phyloP scores from a whole-genome alignment of 2,797 vertebrate genomes.

The Adelosebastes latens region DNA sequence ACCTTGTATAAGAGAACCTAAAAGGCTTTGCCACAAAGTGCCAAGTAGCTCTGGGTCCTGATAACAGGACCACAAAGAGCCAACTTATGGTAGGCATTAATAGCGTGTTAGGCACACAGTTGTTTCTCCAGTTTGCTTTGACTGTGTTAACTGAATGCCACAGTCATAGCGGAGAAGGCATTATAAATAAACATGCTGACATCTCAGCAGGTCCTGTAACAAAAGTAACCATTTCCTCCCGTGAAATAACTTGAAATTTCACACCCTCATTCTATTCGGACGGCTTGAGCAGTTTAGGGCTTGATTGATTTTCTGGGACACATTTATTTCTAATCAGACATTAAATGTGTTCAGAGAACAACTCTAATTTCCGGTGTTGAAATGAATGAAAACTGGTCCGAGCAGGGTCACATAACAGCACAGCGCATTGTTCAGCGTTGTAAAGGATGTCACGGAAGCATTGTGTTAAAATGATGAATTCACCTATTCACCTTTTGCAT shows the following conservation, averaged over 20 bases:
- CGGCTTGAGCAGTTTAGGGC: neutral
- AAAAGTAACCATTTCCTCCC: conserved; percentile 32
- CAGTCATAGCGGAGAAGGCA: neutral
- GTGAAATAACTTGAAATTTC: conserved; percentile 30
- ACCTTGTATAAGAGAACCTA: conserved; percentile 40
- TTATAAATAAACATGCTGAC: conserved; percentile 16
- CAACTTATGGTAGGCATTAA: conserved; percentile 46
- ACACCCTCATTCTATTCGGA: conserved; percentile 10
- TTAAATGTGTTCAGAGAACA: conserved; percentile 31
- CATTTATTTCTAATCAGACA: conserved; percentile 26
- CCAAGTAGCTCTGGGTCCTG: conserved; percentile 56
- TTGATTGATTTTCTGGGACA: conserved; percentile 39
- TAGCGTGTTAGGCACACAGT: conserved; percentile 45
- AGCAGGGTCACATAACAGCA: neutral
- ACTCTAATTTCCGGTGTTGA: conserved; percentile 30
- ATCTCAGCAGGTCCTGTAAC: conserved; percentile 19
- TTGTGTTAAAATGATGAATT: conserved; percentile 19
- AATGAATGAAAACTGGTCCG: conserved; percentile 12
- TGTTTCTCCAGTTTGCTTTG: conserved; percentile 28
- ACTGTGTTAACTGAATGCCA: conserved; percentile 43
- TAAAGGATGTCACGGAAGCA: conserved; percentile 2
- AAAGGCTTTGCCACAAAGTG: conserved; percentile 67
- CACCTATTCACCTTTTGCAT: neutral
- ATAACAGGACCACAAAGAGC: conserved; percentile 46
- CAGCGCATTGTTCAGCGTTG: neutral